Base-by-base conservation (phyloP, 2,888 invertebrate species). In the Pristionchus japonicus region DNA sequence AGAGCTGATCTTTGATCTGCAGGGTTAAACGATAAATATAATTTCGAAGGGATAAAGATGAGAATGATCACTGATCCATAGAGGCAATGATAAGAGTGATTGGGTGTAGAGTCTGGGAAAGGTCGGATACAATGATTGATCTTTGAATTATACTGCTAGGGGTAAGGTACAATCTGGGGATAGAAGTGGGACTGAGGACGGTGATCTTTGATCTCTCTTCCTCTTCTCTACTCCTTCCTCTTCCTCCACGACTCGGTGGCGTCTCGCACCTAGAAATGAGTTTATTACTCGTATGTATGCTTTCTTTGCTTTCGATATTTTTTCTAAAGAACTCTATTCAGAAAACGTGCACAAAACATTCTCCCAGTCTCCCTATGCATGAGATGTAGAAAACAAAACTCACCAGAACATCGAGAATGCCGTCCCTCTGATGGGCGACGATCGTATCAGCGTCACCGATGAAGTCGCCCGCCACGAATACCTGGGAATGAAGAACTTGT, bases 381-480 rank as follows among this genome's bases (percentile, higher is more conserved):
- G n/a, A n/a, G n/a, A n/a, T n/a, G 23, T 23, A 23, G 52, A 52
- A 17, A 52, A 3, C 52, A 57, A 23, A 57, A 13, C 67, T 43
- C 31, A 86, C 86, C 23, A 86, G 37, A 11, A 86, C 86, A 15
- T 86, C 86, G 23, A 86, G 70, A 4, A 86, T 31, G 23, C 86
- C 86, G 27, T 86, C 86, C 9, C 57, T 27, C 86, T 86, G 86
- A 4, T 37, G 47, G 0, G 49, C 49, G 37, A 67, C 31, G 34
- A 86, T 40, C 11, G 0, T 49, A 31, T 86, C 86, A 1, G 37
- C 70, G 70, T 43, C 70, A 23, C 86, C 86, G 57, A 70, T 70
- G 20, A 67, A 37, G 49, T 70, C 86, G 23, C 86, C 86, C 20
- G 67, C 17, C 4, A 86, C 34, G 86, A 86, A 86, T 0, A 86